A percentile compares a stretch with the other conserved stretches of the same genome.
These are phyloP conservation scores for Rhabdomys pumilio DNA, from an alignment of 2,797 vertebrate species.

Conservation along the genomic window DNA sequence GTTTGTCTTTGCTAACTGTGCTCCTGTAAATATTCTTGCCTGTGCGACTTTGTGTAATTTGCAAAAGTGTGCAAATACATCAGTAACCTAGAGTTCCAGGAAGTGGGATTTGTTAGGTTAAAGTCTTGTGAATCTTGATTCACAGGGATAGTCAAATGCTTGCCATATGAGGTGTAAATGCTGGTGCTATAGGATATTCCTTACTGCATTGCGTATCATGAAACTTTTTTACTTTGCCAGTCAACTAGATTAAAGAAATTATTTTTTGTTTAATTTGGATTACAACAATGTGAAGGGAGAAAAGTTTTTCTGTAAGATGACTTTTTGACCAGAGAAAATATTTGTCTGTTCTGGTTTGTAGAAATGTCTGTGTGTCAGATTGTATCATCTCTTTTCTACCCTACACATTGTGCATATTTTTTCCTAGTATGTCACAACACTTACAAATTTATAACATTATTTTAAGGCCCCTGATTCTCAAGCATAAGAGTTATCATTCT, in stretches of 20 bases:
- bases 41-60: background rate
- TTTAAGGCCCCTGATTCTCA: slow-evolving; percentile 8
- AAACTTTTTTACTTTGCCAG: background rate
- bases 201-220: background rate
- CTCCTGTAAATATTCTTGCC: background rate
- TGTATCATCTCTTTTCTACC: background rate
- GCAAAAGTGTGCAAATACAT: background rate
- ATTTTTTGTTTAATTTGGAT: background rate
- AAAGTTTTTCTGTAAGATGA: background rate
- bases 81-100: background rate
- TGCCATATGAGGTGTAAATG: background rate
- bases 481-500: background rate
- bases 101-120: background rate
- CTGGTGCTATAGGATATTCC: background rate
- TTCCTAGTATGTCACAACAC: background rate
- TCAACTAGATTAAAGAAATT: background rate
- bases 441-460: background rate
- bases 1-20: slow-evolving; percentile 37
- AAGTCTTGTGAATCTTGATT: slow-evolving; percentile 13
- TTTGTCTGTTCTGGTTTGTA: background rate
- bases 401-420: background rate
- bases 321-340: background rate
- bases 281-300: background rate
- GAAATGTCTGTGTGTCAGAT: background rate
- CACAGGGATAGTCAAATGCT: background rate